Base-by-base conservation (phyloP, 64 coral and sea anemone species). In the Pocillopora damicornis region DNA sequence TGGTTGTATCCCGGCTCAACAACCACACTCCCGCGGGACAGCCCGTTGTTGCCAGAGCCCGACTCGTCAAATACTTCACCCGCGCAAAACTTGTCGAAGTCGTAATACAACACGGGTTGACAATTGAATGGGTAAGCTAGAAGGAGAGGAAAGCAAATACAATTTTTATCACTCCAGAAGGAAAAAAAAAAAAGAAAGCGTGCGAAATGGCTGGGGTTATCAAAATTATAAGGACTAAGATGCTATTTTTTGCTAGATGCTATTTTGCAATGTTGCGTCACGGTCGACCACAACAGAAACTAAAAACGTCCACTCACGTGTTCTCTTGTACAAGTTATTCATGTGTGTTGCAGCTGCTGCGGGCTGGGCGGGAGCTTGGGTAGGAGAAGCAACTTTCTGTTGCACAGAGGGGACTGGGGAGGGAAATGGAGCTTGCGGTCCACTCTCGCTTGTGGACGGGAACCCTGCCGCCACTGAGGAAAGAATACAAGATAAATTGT, bases 11-110 rank as follows among this genome's bases (percentile, higher is more conserved):
- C 94, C 9, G 90, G 83, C 37, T 90, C 89, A 9, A 88, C 74
- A 23, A 81, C 17, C 17, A 93, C 87, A 11, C 85, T 72, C 59
- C 94, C 94, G 57, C 82, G 78, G 56, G 92, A 61, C 10, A 78
- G 58, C 4, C 94, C 94, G 76, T 97, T 97, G 75, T 97, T 97
- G 38, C 94, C 94, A 88, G 82, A 90, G 61, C 94, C 94, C 22
- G 94, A 97, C 78, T 97, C 94, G 87, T 97, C 94, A 72, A 87
- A 97, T 17, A 97, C 77, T 35, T 91, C 92, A 3, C 94, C 91
- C 17, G 82, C 74, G 64, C 94, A 97, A 38, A 93, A 69, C 75
- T 97, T 97, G 84, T 97, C 94, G 71, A 97, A 97, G 37, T 93
- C 91, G 82, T 88, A 97, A 85, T 93, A 93, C 23, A 97, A 69